A percentile compares a stretch with the other conserved stretches of the same genome.
Evolutionary conservation across 1,140 invertebrate genomes (phyloP).

Genomic region (Ostrea denselamellosa): DNA sequence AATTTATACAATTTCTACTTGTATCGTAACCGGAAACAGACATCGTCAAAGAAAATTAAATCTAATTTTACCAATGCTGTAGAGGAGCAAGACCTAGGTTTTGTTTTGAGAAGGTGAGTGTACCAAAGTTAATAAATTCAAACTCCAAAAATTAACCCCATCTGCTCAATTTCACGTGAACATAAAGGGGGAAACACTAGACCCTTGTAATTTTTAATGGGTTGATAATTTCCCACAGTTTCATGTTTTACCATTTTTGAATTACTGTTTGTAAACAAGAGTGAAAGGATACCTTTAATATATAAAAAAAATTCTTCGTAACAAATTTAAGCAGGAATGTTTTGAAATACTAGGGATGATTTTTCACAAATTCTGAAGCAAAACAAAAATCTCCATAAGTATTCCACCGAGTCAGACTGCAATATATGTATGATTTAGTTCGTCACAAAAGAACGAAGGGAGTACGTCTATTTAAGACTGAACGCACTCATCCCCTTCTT

Average conservation of each 20-base stretch:
- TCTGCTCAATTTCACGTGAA: conserved; percentile 12
- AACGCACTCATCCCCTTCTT: neutral
- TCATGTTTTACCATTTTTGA: neutral
- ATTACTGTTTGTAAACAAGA: neutral
- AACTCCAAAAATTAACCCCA: conserved; percentile 29
- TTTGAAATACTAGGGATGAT: no score
- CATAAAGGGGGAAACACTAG: neutral
- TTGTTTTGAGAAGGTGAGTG: conserved; percentile 37
- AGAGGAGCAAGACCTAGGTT: neutral
- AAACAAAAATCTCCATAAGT: no score
- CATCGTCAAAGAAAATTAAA: conserved; percentile 34
- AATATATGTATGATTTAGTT: no score
- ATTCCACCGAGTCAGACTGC: no score
- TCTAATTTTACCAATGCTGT: conserved; percentile 36
- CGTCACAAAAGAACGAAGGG: no score
- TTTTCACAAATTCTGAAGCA: no score
- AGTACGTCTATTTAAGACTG: no score
- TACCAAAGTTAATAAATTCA: conserved; percentile 34
- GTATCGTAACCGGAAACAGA: conserved; percentile 42
- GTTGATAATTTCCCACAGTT: neutral
- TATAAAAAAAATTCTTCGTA: neutral
- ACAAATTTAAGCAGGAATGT: no score
- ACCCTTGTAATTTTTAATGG: neutral
- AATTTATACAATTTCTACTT: conserved; percentile 43
- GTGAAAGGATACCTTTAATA: neutral